A percentile compares a stretch with the other conserved stretches of the same genome.
phyloP scores from a whole-genome alignment of 2,797 vertebrate species.

The Lithobates sylvaticus region DNA sequence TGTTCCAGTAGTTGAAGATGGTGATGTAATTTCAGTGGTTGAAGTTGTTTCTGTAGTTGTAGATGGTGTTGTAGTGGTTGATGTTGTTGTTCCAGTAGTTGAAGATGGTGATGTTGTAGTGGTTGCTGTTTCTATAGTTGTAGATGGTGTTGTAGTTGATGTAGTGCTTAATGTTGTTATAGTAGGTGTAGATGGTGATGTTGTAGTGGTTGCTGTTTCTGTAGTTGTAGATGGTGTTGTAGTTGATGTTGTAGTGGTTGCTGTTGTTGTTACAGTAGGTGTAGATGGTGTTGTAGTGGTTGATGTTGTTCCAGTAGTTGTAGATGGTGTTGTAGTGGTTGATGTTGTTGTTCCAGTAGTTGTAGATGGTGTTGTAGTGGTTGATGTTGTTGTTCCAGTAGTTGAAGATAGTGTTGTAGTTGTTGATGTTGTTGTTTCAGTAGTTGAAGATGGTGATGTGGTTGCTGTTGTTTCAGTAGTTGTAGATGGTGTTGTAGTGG shows the following conservation, averaged over 20 bases:
- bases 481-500: too few species aligned
- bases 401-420: not conserved
- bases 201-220: not conserved
- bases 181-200: not conserved
- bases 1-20: not conserved
- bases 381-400: too few species aligned
- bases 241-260: too few species aligned
- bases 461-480: too few species aligned
- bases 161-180: not conserved
- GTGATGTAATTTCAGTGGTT: not conserved
- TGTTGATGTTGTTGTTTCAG: too few species aligned
- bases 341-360: too few species aligned
- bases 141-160: not conserved
- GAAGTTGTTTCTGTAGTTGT: not conserved
- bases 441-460: too few species aligned
- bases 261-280: not conserved
- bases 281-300: not conserved
- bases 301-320: not conserved
- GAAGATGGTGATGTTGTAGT: not conserved
- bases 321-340: not conserved
- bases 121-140: not conserved
- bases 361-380: too few species aligned
- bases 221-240: not conserved
- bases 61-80: not conserved
- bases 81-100: not conserved